Evolutionary conservation across 1,140 invertebrate species (phyloP).

Genomic region (Meloidogyne floridensis): DNA sequence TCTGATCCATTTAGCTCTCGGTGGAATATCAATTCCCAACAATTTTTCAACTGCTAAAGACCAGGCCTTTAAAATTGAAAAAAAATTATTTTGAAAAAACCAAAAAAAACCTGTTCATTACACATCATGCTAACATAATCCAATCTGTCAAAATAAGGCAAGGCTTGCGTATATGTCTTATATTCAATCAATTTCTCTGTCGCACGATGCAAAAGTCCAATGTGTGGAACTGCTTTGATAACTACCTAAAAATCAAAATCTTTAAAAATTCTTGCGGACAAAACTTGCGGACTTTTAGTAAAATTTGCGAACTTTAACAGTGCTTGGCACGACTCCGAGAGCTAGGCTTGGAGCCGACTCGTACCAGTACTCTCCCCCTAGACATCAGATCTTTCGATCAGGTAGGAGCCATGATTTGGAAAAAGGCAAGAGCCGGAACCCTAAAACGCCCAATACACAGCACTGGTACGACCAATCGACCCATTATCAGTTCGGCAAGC

Average conservation of each 20-base stretch:
- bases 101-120: slow-evolving; percentile 79
- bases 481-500: too few relatives aligned
- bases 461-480: too few relatives aligned
- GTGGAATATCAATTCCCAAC: slow-evolving; percentile 88
- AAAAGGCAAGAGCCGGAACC: too few relatives aligned
- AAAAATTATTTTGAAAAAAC: background rate
- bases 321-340: too few relatives aligned
- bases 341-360: too few relatives aligned
- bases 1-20: slow-evolving; percentile 91
- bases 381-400: too few relatives aligned
- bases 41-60: slow-evolving; percentile 93
- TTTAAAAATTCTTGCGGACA: background rate
- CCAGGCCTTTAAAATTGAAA: slow-evolving; percentile 73
- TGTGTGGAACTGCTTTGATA: slow-evolving; percentile 87
- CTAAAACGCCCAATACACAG: too few relatives aligned
- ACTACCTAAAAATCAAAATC: slow-evolving; percentile 73
- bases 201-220: slow-evolving; percentile 89
- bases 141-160: slow-evolving; percentile 96
- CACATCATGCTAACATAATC: slow-evolving; percentile 99
- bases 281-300: too few relatives aligned
- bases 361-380: too few relatives aligned
- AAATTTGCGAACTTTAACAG: too few relatives aligned
- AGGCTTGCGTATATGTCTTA: slow-evolving; percentile 93
- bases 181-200: slow-evolving; percentile 98
- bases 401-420: too few relatives aligned